These are phyloP conservation scores for Calyptommatus sinebrachiatus DNA, from an alignment of 2,113 vertebrate genomes.

Conservation along the genomic window DNA sequence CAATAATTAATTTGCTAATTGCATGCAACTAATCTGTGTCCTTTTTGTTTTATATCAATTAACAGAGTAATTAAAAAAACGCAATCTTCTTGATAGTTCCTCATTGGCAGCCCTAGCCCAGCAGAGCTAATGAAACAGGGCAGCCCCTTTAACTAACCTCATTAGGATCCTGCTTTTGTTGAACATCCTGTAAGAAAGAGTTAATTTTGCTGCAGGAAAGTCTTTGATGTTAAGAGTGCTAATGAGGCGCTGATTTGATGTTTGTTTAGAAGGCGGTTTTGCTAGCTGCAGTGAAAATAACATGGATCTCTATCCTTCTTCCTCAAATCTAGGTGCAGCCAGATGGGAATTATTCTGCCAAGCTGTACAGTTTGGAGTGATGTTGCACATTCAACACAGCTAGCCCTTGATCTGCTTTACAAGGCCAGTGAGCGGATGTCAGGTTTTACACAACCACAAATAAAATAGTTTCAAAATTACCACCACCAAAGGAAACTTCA, in stretches of 20 bases:
- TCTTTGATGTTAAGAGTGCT: constrained; percentile 54
- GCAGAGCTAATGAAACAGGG: constrained; percentile 64
- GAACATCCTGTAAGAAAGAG: constrained; percentile 63
- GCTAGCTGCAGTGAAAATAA: background rate
- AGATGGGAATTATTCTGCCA: background rate
- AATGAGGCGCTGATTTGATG: constrained; percentile 52
- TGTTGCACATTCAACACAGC: background rate
- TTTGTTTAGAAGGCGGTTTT: constrained; percentile 47
- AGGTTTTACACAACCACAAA: background rate
- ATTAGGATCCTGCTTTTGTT: constrained; percentile 61
- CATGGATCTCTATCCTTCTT: constrained; percentile 29
- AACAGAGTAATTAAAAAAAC: constrained; percentile 91
- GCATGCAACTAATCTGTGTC: constrained; percentile 86
- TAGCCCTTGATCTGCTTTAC: background rate
- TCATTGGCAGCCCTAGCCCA: constrained; percentile 63
- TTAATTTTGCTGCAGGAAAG: constrained; percentile 60
- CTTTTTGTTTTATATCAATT: constrained; percentile 95
- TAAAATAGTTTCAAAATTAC: background rate
- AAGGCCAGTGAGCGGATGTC: background rate
- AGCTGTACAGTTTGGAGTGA: background rate
- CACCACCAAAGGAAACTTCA: background rate
- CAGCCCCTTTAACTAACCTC: constrained; percentile 64
- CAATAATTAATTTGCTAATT: constrained; percentile 90
- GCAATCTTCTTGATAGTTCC: constrained; percentile 65
- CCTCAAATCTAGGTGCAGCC: background rate